phyloP scores from a whole-genome alignment of 1,140 invertebrate genomes.

The Eriosoma lanigerum region DNA sequence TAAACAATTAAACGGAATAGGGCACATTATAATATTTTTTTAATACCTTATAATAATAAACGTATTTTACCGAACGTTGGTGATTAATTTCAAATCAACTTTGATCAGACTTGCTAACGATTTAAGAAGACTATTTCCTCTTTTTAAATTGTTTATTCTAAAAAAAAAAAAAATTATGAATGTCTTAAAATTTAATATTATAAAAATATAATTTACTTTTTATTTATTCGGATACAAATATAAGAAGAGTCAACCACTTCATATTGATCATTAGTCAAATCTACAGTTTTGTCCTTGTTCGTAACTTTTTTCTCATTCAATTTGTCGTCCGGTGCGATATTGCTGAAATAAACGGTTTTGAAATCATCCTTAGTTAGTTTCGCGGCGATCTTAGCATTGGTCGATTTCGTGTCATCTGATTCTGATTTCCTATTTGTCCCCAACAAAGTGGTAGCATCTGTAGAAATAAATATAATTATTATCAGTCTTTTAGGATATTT shows the following conservation, averaged over 20 bases:
- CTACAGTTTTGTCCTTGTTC: not conserved
- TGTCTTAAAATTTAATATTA: not conserved
- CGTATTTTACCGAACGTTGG: conserved; percentile 3
- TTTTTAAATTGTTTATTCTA: not conserved
- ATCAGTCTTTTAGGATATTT: too few species aligned
- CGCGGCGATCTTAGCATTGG: conserved; percentile 1
- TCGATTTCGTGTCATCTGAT: not conserved
- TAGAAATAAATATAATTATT: not conserved
- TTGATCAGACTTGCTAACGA: not conserved
- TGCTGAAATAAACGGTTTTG: not conserved
- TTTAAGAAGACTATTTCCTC: not conserved
- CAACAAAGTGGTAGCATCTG: conserved; percentile 40
- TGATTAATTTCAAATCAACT: conserved; percentile 3
- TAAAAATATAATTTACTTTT: conserved; percentile 60
- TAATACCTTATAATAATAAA: too few species aligned
- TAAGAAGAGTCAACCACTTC: conserved; percentile 69
- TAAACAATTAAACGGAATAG: not conserved
- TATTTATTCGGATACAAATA: conserved; percentile 69
- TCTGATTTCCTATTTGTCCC: conserved; percentile 35
- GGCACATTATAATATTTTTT: not conserved
- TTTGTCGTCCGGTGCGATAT: conserved; percentile 1
- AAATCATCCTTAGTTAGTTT: conserved; percentile 35
- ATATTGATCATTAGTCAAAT: conserved; percentile 55
- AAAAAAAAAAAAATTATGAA: not conserved
- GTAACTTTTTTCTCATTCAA: not conserved